A percentile compares a stretch with the other conserved stretches of the same genome.
These are phyloP conservation scores for Agrochola litura DNA, from an alignment of 2,888 invertebrate species.

Conservation along the genomic window DNA sequence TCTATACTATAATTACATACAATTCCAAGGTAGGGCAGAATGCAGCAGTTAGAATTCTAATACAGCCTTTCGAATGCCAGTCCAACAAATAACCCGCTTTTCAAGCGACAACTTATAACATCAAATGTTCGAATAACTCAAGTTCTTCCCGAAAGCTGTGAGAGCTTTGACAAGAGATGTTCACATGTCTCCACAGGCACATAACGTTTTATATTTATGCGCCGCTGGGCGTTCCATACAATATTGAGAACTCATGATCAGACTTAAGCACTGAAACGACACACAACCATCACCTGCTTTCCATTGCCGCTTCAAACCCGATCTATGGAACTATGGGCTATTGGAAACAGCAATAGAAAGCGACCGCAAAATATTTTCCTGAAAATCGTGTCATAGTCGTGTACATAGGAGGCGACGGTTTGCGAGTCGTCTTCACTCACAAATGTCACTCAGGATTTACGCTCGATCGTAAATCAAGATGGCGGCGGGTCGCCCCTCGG, in stretches of 20 bases:
- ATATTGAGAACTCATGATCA: conserved; percentile 73
- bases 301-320: conserved; percentile 69
- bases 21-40: not conserved
- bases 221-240: conserved; percentile 73
- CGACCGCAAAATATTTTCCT: conserved; percentile 80
- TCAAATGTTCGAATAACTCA: conserved; percentile 26
- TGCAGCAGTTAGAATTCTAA: not conserved
- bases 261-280: conserved; percentile 62
- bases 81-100: not conserved
- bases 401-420: conserved; percentile 74
- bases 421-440: conserved; percentile 83
- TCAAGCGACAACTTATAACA: conserved; percentile 13
- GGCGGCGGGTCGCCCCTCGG: conserved; percentile 78
- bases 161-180: conserved; percentile 61
- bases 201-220: conserved; percentile 78
- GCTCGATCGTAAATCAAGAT: conserved; percentile 89
- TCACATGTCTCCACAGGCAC: conserved; percentile 72
- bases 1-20: not conserved
- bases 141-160: conserved; percentile 54
- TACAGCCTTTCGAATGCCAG: not conserved
- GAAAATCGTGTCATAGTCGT: conserved; percentile 81
- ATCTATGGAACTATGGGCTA: conserved; percentile 56
- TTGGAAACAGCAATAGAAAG: conserved; percentile 70
- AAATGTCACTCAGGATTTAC: conserved; percentile 90
- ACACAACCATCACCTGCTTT: conserved; percentile 61